Percentiles rank a stretch among this genome's conserved stretches.
Evolutionary conservation across 2,113 vertebrate species (phyloP).

Genomic region (Sclerurus mexicanus): DNA sequence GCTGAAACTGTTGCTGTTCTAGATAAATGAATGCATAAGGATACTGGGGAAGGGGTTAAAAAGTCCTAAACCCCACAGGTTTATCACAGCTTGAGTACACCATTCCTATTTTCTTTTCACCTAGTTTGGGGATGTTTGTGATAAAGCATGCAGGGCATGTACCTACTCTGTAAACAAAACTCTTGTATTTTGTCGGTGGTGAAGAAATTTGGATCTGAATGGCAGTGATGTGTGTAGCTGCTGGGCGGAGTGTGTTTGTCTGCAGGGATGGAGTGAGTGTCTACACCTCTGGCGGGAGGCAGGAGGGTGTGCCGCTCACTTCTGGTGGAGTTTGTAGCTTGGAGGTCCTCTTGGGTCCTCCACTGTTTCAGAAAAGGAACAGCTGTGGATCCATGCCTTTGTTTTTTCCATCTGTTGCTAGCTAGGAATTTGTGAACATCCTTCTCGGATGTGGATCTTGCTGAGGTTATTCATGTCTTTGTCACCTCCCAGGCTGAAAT

Average conservation of each 20-base stretch:
- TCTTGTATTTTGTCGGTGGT: neutral
- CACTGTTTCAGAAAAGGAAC: slow-evolving; percentile 8
- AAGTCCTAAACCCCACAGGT: neutral
- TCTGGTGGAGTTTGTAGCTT: neutral
- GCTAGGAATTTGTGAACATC: slow-evolving; percentile 61
- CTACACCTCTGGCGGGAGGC: neutral
- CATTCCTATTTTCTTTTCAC: neutral
- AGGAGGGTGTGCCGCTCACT: neutral
- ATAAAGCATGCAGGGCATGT: neutral
- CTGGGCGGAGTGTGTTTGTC: neutral
- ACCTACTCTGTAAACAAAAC: neutral
- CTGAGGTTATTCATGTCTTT: slow-evolving; percentile 52
- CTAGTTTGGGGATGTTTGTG: neutral
- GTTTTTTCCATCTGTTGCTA: slow-evolving; percentile 48
- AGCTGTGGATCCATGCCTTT: slow-evolving; percentile 57
- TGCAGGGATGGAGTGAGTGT: neutral
- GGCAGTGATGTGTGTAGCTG: neutral
- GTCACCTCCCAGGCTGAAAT: slow-evolving; percentile 50
- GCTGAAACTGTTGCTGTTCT: neutral
- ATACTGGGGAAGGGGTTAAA: neutral
- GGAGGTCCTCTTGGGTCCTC: neutral
- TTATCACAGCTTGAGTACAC: neutral
- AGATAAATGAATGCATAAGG: neutral
- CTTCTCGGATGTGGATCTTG: slow-evolving; percentile 39
- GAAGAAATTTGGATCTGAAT: neutral